Conservation (phyloP, 2,888 invertebrate species). For the Diarsia dahlii region DNA sequence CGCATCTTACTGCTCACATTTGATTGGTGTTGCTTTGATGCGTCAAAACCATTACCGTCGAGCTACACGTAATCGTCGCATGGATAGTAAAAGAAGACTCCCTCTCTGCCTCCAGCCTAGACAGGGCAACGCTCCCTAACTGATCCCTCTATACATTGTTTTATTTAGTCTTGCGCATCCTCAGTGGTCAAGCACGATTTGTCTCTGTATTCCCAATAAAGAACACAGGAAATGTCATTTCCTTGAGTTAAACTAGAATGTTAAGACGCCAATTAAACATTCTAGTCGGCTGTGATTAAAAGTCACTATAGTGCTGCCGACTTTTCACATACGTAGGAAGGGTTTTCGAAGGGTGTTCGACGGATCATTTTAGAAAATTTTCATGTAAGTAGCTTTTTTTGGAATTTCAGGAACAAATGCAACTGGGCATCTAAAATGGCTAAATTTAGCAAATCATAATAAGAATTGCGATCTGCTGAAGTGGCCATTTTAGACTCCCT, state of each 20-base stretch:
- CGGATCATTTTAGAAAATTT: background rate
- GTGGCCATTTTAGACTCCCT: no score
- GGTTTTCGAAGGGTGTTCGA: background rate
- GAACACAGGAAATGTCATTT: slow-evolving; percentile 53
- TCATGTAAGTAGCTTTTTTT: background rate
- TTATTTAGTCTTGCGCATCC: slow-evolving; percentile 28
- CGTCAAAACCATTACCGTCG: background rate
- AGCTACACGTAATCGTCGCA: background rate
- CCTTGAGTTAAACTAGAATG: slow-evolving; percentile 46
- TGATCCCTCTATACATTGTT: slow-evolving; percentile 12
- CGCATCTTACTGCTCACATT: background rate
- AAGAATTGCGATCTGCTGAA: no score
- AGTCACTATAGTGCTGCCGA: slow-evolving; percentile 16
- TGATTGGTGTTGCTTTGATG: background rate
- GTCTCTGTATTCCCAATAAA: slow-evolving; percentile 39
- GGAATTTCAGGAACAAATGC: background rate
- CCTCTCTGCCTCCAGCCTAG: background rate
- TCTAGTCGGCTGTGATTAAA: slow-evolving; percentile 27
- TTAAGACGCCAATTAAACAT: slow-evolving; percentile 22
- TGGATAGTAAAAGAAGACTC: background rate
- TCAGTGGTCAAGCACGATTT: slow-evolving; percentile 23
- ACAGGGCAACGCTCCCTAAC: slow-evolving; percentile 33
- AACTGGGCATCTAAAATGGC: no score
- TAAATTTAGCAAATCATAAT: no score
- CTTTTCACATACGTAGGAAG: background rate